Percentiles rank a stretch among this genome's conserved stretches.
phyloP scores from a whole-genome alignment of 2,113 vertebrate genomes.

The Gracilinanus agilis region DNA sequence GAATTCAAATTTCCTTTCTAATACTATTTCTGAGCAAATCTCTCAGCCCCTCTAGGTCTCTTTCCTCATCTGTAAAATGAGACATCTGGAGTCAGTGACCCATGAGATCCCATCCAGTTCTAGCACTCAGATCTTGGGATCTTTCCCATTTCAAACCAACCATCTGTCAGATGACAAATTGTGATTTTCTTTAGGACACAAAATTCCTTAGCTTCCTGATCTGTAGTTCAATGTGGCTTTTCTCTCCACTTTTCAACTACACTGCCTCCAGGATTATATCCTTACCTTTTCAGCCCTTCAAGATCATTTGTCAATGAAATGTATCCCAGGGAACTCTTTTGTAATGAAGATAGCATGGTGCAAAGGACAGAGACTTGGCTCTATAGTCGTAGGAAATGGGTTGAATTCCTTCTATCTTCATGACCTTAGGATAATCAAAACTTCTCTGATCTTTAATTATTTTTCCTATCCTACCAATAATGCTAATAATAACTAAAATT shows the following conservation, averaged over 20 bases:
- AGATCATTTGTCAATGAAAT: neutral
- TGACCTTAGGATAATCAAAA: too few species aligned
- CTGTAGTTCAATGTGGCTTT: neutral
- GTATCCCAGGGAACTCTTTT: too few species aligned
- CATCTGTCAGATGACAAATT: neutral
- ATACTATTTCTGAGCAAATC: neutral
- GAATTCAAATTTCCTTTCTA: too few species aligned
- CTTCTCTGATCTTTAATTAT: too few species aligned
- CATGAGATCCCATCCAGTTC: neutral
- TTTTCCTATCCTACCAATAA: too few species aligned
- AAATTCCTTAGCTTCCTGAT: neutral
- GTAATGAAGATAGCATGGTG: too few species aligned
- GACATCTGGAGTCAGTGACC: neutral
- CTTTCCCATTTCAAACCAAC: neutral
- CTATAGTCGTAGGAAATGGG: too few species aligned
- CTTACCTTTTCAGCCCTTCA: neutral
- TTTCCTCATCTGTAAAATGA: neutral
- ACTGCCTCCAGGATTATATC: neutral
- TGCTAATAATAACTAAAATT: too few species aligned
- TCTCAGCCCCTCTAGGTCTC: neutral
- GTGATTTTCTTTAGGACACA: neutral
- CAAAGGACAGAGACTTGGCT: too few species aligned
- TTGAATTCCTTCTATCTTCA: too few species aligned
- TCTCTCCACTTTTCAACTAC: neutral
- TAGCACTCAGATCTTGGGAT: neutral